A percentile compares a stretch with the other conserved stretches of the same genome.
These are phyloP conservation scores for Sturnus vulgaris DNA, from an alignment of 2,113 vertebrate species.

Conservation along the genomic window DNA sequence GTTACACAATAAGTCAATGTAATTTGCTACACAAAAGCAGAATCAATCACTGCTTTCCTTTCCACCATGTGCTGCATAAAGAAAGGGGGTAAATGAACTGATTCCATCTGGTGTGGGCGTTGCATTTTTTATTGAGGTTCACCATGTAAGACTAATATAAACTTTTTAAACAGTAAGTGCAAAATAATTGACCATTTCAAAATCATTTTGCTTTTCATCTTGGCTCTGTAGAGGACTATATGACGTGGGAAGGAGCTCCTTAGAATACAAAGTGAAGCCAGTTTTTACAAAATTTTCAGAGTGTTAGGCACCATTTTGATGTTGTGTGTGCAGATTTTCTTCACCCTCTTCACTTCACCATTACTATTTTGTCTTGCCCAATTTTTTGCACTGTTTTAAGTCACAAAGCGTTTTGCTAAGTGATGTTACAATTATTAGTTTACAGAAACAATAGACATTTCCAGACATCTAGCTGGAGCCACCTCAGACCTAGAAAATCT, in stretches of 20 bases:
- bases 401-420: neutral
- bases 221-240: neutral
- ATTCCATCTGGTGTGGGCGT: neutral
- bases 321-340: neutral
- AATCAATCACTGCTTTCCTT: neutral
- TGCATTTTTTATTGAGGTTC: neutral
- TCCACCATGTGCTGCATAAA: neutral
- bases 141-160: neutral
- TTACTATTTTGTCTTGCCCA: neutral
- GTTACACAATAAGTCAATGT: neutral
- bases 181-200: neutral
- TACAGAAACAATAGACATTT: neutral
- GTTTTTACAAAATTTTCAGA: neutral
- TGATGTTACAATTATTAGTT: neutral
- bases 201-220: neutral
- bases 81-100: neutral
- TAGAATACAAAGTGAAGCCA: neutral
- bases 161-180: neutral
- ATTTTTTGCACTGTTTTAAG: neutral
- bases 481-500: neutral
- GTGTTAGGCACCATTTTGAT: neutral
- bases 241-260: fast-evolving
- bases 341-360: neutral
- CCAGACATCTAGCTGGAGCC: neutral
- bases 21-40: neutral